Evolutionary conservation across 2,888 invertebrate species (phyloP), one percentile per base, ranked within the genome.

Genomic region (Spodoptera littoralis): DNA sequence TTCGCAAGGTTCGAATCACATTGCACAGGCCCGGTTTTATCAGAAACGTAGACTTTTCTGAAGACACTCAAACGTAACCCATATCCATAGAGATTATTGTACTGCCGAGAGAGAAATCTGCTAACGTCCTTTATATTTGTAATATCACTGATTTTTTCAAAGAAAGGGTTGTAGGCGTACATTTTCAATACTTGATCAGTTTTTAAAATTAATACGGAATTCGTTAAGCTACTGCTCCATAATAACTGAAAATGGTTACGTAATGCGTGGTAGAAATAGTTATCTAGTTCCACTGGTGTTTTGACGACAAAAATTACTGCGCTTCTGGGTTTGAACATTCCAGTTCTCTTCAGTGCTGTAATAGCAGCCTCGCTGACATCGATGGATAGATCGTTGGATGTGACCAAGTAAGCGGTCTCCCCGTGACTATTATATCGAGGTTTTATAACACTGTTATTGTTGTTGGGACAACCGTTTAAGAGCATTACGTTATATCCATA

Each of bases 101-200:
- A 93, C 65, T 91, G 91, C 11, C 73, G 70, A 11, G 73, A 52
- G 22, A 94, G 77, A 4, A 90, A 76, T 1, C 56, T 51, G 9
- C 81, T 81, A 0, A 92, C 85, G 53, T 95, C 89, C 45, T 90
- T 85, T 4, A 92, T 88, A 46, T 87, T 65, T 11, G 92, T 91
- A 24, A 94, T 85, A 51, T 95, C 92, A 46, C 84, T 82, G 44
- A 95, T 89, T 73, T 91, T 77, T 27, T 91, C 78, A 0, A 87
- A 83, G 66, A 95, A 96, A 0, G 95, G 95, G 76, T 95, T 95
- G 70, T 95, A 96, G 0, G 92, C 90, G 69, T 92, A 96, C 56
- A 95, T 89, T 73, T 89, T 90, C 27, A 95, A 79, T 2, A 85
- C 36, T 8, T 36, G 80, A 9, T 86, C 83, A 12, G 87, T 77